Conservation (phyloP, 2,888 invertebrate genomes). For the Pelosia muscerda region DNA sequence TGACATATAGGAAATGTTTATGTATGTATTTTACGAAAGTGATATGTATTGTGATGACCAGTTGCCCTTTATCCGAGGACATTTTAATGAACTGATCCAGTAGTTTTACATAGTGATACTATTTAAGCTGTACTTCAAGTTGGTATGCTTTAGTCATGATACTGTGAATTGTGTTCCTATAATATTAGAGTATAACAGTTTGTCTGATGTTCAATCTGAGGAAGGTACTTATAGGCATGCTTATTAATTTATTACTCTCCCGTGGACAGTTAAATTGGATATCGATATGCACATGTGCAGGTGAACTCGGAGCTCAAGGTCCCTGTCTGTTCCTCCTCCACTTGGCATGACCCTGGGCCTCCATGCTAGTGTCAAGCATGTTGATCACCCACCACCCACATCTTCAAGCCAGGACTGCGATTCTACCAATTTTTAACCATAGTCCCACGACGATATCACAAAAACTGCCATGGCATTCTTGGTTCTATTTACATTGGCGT, state of each 20-base stretch:
- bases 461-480: too few relatives aligned
- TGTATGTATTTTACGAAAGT: conserved; percentile 23
- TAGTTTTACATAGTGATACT: conserved; percentile 14
- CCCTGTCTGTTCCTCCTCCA: too few relatives aligned
- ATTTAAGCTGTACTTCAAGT: conserved; percentile 1
- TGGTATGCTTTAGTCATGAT: not conserved
- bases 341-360: too few relatives aligned
- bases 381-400: too few relatives aligned
- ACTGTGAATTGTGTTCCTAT: not conserved
- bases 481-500: too few relatives aligned
- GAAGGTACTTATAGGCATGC: too few relatives aligned
- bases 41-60: conserved; percentile 22
- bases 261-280: not conserved
- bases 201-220: not conserved
- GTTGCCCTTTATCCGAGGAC: conserved; percentile 3
- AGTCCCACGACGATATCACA: too few relatives aligned
- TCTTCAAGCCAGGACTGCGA: too few relatives aligned
- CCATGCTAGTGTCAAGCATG: too few relatives aligned
- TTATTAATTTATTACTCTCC: not conserved
- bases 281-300: not conserved
- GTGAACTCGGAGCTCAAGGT: too few relatives aligned
- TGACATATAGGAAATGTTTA: conserved; percentile 47
- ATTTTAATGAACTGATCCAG: conserved; percentile 10
- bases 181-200: not conserved
- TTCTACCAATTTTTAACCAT: too few relatives aligned